Conservation (phyloP, 2,797 vertebrate genomes). For the Leuciscus waleckii region DNA sequence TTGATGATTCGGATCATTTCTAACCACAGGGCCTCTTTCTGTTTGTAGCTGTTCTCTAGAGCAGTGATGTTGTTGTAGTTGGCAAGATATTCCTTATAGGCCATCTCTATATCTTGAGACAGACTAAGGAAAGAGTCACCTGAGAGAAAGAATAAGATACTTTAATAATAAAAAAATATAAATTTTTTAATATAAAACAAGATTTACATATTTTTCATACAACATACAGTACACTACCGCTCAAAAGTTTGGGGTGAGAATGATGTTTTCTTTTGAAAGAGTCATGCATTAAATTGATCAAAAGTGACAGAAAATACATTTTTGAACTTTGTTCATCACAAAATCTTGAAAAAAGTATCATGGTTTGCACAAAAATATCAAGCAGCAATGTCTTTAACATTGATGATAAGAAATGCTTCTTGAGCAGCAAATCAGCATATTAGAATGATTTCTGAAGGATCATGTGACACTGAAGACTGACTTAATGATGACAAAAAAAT, state of each 20-base stretch:
- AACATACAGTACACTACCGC: background rate
- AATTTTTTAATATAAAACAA: background rate
- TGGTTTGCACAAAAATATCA: background rate
- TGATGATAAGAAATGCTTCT: background rate
- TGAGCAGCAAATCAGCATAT: background rate
- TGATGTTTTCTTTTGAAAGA: background rate
- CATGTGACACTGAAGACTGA: background rate
- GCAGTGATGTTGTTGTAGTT: conserved; percentile 84
- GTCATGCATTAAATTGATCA: background rate
- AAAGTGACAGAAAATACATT: background rate
- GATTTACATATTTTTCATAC: background rate
- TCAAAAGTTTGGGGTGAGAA: background rate
- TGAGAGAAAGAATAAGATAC: conserved; percentile 63
- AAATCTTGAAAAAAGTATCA: background rate
- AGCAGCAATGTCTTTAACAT: background rate
- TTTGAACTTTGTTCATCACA: background rate
- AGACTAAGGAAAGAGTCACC: conserved; percentile 88
- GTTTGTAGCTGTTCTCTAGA: conserved; percentile 85
- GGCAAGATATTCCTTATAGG: conserved; percentile 89
- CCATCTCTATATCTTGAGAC: conserved; percentile 85
- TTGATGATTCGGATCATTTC: conserved; percentile 82
- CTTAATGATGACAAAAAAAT: background rate
- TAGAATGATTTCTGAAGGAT: background rate
- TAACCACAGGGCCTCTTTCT: conserved; percentile 83
- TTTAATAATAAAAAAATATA: background rate